Base-by-base conservation (phyloP, 2,113 vertebrate genomes). In the Bubalus kerabau region DNA sequence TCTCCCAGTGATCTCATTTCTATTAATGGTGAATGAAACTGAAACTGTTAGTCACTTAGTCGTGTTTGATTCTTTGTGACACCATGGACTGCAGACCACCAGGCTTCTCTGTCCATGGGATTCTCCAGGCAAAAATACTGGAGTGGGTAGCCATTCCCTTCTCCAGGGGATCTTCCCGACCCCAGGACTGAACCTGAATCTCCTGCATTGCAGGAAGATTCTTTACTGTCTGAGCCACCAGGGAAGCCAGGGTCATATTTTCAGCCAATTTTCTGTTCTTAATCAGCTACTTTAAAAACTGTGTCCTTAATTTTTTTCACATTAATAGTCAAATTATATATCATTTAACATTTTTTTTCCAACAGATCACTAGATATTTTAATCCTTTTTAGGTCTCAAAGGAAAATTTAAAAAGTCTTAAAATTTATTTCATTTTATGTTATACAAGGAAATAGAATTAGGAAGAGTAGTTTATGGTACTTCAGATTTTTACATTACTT, bases 401-500 rank as follows among this genome's bases (percentile, higher is more conserved):
- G 81, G 30, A 95, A 95, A 93, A 81, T 36, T 59, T 43, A 52
- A 84, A 92, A 81, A 7, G 16, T 96, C 43, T 82, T 67, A 14
- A 94, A 92, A 32, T 23, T 78, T 64, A 60, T 96, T 96, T 97
- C 7, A 74, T 86, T n/a, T 89, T 57, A 46, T 80, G 28, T 95
- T 60, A 48, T 57, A 9, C 24, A 71, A 94, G 16, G 85, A 95
- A 96, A 90, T 91, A 97, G 8, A 91, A 90, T 36, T 26, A 86
- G 48, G 17, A 85, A 85, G 78, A 62, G 3, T 88, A 80, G 92
- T 90, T 56, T 62, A 64, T 94, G 84, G 78, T 91, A 64, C 40
- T 96, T 98, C 15, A 74, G 78, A 59, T 85, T 43, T 93, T 74
- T 93, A 87, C 50, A 57, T 88, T 94, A 56, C 2, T 74, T 96